Percentiles rank a stretch among this genome's conserved stretches.
Evolutionary conservation across 2,888 invertebrate species (phyloP).

Genomic region (Crematogaster levior): DNA sequence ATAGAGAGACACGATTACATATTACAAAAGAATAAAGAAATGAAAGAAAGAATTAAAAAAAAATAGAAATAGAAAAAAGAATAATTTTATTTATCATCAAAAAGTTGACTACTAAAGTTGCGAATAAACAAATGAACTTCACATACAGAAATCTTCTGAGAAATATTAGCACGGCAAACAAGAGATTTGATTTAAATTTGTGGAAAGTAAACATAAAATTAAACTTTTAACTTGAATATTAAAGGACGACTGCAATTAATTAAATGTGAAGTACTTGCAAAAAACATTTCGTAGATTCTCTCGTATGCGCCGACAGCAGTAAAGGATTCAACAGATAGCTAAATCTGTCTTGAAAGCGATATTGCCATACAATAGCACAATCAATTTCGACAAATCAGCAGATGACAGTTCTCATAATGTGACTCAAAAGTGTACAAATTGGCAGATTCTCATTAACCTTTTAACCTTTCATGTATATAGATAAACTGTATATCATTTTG

Average conservation of each 20-base stretch:
- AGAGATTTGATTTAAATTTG: neutral
- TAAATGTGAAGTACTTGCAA: neutral
- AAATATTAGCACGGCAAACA: neutral
- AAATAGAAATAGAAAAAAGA: too few relatives aligned
- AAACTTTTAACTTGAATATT: neutral
- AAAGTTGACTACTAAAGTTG: neutral
- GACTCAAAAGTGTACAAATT: conserved; percentile 1
- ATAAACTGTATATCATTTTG: neutral
- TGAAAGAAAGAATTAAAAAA: too few relatives aligned
- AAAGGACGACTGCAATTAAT: neutral
- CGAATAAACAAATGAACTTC: neutral
- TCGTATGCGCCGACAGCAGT: neutral
- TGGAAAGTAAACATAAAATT: neutral
- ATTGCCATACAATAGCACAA: conserved; percentile 25
- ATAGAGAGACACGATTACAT: neutral
- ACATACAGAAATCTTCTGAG: neutral
- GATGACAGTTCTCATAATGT: neutral
- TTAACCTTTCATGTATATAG: neutral
- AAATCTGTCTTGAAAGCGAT: conserved; percentile 10
- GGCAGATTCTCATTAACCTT: neutral
- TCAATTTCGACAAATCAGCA: conserved; percentile 11
- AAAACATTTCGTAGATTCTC: neutral
- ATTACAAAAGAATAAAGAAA: neutral
- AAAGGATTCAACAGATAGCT: conserved; percentile 2
- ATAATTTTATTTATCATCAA: neutral